Percentiles rank a stretch among this genome's conserved stretches.
These are phyloP conservation scores for Nomada fabriciana DNA, from an alignment of 2,888 invertebrate genomes.

Conservation along the genomic window DNA sequence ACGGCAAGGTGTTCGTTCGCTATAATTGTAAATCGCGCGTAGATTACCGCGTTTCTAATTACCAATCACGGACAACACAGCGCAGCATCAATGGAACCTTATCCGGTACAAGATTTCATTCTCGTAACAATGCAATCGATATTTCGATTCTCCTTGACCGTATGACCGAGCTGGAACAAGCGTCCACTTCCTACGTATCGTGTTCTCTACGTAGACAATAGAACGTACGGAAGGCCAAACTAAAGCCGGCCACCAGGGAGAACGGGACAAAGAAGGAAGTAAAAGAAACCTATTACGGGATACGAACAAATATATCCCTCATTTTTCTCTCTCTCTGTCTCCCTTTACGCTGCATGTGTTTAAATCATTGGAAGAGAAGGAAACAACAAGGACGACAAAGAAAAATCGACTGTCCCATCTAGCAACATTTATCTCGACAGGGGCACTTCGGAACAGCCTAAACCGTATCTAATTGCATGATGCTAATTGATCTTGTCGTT, in stretches of 20 bases:
- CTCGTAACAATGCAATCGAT: constrained; percentile 54
- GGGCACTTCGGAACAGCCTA: no score
- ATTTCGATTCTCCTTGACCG: constrained; percentile 61
- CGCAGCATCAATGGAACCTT: constrained; percentile 38
- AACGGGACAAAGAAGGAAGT: constrained; percentile 25
- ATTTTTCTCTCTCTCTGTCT: neutral
- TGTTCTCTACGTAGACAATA: constrained; percentile 46
- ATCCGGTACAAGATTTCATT: constrained; percentile 44
- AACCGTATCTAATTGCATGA: constrained; percentile 11
- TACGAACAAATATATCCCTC: neutral
- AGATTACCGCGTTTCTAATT: constrained; percentile 33
- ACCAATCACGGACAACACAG: constrained; percentile 30
- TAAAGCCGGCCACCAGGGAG: neutral
- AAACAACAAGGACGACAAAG: no score
- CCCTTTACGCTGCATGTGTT: no score
- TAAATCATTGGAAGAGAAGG: no score
- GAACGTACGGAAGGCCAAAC: constrained; percentile 44
- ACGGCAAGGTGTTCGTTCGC: no score
- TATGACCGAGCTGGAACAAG: constrained; percentile 53
- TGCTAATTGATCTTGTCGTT: constrained; percentile 60
- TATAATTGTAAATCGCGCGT: neutral
- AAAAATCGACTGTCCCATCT: no score
- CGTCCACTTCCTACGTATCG: constrained; percentile 54
- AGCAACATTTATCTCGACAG: no score
- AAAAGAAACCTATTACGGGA: neutral